Base-by-base conservation (phyloP, 2,888 invertebrate genomes). In the Clanis bilineata region DNA sequence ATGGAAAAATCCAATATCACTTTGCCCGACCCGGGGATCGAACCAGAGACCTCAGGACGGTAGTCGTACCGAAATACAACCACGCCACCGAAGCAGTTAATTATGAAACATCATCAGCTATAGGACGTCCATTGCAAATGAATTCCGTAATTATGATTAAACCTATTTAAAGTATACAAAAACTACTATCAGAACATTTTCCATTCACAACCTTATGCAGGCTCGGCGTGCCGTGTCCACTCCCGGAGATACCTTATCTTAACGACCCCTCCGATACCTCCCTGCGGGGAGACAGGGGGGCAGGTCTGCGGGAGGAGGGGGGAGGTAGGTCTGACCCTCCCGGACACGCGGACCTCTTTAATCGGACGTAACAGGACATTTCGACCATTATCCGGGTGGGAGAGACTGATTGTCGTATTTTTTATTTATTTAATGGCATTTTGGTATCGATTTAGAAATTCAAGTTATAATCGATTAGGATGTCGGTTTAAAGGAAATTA, bases 221-320 rank as follows among this genome's bases (percentile, higher is more conserved):
- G 77, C 84, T 85, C 86, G 86, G 81, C 84, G 84, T 63, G 68
- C 79, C 68, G 69, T 77, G 88, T 87, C 88, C 88, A 85, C 81
- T 76, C 73, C 69, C 67, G 73, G 76, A 84, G 88, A 88, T 86
- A 85, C 79, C 83, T 90, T 91, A 91, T 90, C 90, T 90, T 85
- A 90, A 90, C 89, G 84, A 82, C 82, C 80, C 76, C 77, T 76
- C 67, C 62, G 61, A 62, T 64, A 65, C 60, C 63, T 63, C 61
- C 41, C 63, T 57, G 58, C 60, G 66, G 71, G 67, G 68, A 63
- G 62, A 51, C 41, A 63, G 63, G 60, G 66, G 10, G 43, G 55
- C 36, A 55, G n/a, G n/a, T n/a, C 63, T 57, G 58, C 60, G 66
- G 71, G 67, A 67, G 64, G 62, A 51, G 38, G 64, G 63, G 60